These are phyloP conservation scores for Mionectes olivaceus DNA, from an alignment of 2,797 vertebrate species.

Conservation along the genomic window DNA sequence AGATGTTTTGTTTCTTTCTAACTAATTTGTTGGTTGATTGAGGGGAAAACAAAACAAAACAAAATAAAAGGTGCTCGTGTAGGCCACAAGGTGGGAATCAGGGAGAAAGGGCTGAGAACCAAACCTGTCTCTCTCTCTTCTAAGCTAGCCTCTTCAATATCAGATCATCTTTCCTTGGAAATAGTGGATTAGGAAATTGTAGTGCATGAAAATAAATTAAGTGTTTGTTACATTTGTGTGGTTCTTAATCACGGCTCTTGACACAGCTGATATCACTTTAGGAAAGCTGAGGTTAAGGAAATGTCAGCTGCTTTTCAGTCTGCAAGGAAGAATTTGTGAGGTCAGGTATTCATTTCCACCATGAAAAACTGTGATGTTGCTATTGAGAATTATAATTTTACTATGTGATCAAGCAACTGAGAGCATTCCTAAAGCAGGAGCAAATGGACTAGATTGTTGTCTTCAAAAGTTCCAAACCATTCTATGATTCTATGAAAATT, in stretches of 20 bases:
- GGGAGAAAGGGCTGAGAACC: not conserved
- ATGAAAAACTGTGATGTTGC: not conserved
- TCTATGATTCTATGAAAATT: not conserved
- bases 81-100: not conserved
- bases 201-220: not conserved
- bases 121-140: not conserved
- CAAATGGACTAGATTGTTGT: not conserved
- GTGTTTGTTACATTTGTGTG: not conserved
- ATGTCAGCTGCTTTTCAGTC: not conserved
- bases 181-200: not conserved
- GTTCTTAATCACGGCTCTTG: not conserved
- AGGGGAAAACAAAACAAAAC: not conserved
- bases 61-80: not conserved
- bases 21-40: not conserved
- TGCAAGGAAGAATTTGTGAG: not conserved
- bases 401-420: not conserved
- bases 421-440: not conserved
- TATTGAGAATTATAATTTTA: not conserved
- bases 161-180: not conserved
- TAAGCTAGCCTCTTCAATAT: not conserved
- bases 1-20: not conserved
- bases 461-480: not conserved
- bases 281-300: not conserved
- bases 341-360: not conserved
- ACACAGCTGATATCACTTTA: not conserved